Percentiles rank a stretch among this genome's conserved stretches.
Evolutionary conservation across 1,140 invertebrate genomes (phyloP).

Genomic region (Brachionus manjavacas): DNA sequence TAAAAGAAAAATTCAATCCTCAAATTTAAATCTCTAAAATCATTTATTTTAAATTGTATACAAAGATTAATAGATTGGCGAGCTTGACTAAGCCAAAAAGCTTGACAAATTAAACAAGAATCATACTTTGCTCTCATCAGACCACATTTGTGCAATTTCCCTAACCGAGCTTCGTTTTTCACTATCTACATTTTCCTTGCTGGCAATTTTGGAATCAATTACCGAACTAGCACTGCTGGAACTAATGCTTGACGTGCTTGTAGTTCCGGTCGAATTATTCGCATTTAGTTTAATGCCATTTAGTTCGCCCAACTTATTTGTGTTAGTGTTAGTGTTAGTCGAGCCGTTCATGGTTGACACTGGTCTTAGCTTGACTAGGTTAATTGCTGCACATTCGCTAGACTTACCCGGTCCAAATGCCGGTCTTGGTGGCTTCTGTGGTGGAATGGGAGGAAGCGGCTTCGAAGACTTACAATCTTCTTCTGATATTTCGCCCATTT

Average conservation of each 20-base stretch:
- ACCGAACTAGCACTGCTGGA: conserved; percentile 14
- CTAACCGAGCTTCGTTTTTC: conserved; percentile 35
- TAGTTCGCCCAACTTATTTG: neutral
- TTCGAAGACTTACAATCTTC: neutral
- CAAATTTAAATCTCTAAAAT: too few species aligned
- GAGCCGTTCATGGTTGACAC: neutral
- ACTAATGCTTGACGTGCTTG: conserved; percentile 15
- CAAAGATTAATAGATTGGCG: neutral
- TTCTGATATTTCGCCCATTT: neutral
- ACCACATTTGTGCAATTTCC: conserved; percentile 33
- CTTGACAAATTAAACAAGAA: neutral
- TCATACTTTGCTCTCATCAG: conserved; percentile 40
- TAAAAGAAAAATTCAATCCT: too few species aligned
- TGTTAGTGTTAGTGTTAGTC: conserved; percentile 4
- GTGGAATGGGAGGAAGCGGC: conserved; percentile 2
- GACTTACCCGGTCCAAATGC: conserved; percentile 18
- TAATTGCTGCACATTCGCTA: neutral
- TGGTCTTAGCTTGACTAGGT: conserved; percentile 24
- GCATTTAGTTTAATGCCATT: conserved; percentile 6
- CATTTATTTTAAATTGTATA: too few species aligned
- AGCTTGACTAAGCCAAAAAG: neutral
- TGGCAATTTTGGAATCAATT: neutral
- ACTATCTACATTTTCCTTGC: neutral
- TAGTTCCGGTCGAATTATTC: conserved; percentile 15
- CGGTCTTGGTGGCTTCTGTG: neutral